phyloP scores from a whole-genome alignment of 2,113 vertebrate species.

The Corythaeola cristata region DNA sequence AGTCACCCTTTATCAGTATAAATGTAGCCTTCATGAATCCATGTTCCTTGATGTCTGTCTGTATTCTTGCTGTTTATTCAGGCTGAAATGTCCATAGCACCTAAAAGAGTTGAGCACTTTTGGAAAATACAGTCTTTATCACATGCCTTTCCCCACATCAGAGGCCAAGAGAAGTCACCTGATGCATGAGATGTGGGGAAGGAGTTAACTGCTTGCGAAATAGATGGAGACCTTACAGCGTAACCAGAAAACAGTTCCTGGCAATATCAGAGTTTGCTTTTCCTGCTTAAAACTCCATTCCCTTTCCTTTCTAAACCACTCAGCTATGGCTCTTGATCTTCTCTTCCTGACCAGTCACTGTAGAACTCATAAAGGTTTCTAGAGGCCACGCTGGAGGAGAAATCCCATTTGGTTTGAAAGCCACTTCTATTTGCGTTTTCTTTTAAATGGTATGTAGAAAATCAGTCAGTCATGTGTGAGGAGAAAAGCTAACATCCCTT shows the following conservation, averaged over 20 bases:
- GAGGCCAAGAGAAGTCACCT: not conserved
- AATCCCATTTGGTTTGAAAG: not conserved
- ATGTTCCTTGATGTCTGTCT: not conserved
- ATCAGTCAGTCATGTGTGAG: constrained; percentile 6
- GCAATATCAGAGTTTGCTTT: not conserved
- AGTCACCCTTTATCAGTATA: not conserved
- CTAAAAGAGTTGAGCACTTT: not conserved
- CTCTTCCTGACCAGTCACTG: not conserved
- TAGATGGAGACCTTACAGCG: not conserved
- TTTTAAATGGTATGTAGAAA: constrained; percentile 6
- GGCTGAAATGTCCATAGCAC: not conserved
- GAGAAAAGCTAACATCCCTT: constrained; percentile 22
- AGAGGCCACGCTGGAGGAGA: not conserved
- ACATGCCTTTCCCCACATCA: not conserved
- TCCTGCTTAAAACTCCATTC: not conserved
- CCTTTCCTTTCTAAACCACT: not conserved
- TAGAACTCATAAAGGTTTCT: not conserved
- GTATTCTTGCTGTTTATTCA: not conserved
- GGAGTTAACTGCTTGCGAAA: not conserved
- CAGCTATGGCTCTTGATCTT: not conserved
- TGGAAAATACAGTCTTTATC: not conserved
- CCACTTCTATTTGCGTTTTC: not conserved
- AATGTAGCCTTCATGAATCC: accelerated
- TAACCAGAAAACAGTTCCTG: not conserved
- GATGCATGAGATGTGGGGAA: not conserved